phyloP scores from a whole-genome alignment of 2,113 vertebrate species.

The Rissa tridactyla region DNA sequence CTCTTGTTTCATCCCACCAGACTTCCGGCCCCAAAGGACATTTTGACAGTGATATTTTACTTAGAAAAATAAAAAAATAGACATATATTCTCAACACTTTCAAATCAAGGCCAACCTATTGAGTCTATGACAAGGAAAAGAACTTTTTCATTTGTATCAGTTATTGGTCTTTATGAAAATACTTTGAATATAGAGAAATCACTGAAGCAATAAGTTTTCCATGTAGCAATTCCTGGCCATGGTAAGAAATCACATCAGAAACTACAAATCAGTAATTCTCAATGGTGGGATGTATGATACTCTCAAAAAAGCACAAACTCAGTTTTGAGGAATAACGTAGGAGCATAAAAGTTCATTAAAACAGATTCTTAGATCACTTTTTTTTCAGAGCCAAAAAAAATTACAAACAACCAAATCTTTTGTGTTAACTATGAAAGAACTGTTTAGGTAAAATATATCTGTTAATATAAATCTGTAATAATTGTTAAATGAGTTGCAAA shows the following conservation, averaged over 20 bases:
- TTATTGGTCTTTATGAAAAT: not conserved
- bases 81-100: not conserved
- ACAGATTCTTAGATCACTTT: not conserved
- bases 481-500: not conserved
- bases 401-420: not conserved
- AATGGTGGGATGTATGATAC: too few species aligned
- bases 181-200: not conserved
- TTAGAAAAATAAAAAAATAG: not conserved
- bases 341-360: not conserved
- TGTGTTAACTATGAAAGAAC: not conserved
- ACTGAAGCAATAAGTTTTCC: not conserved
- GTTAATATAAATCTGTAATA: not conserved
- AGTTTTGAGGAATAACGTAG: accelerated
- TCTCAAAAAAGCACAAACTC: not conserved
- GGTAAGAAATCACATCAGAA: not conserved
- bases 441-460: not conserved
- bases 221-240: not conserved
- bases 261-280: not conserved
- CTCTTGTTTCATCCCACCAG: accelerated
- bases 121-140: not conserved
- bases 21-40: accelerated
- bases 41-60: not conserved
- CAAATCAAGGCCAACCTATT: not conserved
- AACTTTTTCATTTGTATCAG: not conserved
- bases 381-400: not conserved